Base-by-base conservation (phyloP, 2,797 vertebrate species). In the Monodelphis domestica region DNA sequence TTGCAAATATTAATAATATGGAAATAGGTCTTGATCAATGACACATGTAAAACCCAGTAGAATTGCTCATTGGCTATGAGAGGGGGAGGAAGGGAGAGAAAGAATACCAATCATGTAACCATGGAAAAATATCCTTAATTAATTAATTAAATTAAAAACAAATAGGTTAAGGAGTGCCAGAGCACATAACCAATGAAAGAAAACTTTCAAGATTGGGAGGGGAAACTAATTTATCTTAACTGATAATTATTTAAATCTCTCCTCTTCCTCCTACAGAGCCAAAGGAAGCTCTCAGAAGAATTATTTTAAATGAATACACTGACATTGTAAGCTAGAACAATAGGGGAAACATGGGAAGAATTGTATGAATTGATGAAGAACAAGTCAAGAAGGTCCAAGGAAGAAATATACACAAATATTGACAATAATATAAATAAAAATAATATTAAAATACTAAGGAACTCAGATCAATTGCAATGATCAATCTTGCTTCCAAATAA, bases 241-340 rank as follows among this genome's bases (percentile, higher is more conserved):
- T 45, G n/a, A 88, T 53, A 91, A 88, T 50, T 94, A 7, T 26
- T 14, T 9, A 90, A 51, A 90, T n/a, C 15, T 87, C 89, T 56
- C 6, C 93, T 94, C 53, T 30, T 57, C 96, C 88, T 89, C 89
- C 38, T 84, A 55, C 87, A 88, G 93, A 91, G 30, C 9, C 26
- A 26, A 90, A 88, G 90, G 51, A 87, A 38, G 26, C 2, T 21
- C 17, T 50, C 54, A 59, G 12, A 95, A 94, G 50, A 87, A 95
- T 84, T 6, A 89, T 91, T 96, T 95, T 52, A 45, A 93, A 93
- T 92, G 51, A 92, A 38, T 0, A 56, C 90, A n/a, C n/a, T n/a
- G n/a, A n/a, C n/a, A n/a, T n/a, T n/a, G n/a, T n/a, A n/a, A n/a
- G n/a, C n/a, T n/a, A n/a, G 38, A 78, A 78, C 7, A 45, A 45